Percentiles rank a stretch among this genome's conserved stretches.
phyloP scores from a whole-genome alignment of 2,113 vertebrate genomes.

The Nestor notabilis region DNA sequence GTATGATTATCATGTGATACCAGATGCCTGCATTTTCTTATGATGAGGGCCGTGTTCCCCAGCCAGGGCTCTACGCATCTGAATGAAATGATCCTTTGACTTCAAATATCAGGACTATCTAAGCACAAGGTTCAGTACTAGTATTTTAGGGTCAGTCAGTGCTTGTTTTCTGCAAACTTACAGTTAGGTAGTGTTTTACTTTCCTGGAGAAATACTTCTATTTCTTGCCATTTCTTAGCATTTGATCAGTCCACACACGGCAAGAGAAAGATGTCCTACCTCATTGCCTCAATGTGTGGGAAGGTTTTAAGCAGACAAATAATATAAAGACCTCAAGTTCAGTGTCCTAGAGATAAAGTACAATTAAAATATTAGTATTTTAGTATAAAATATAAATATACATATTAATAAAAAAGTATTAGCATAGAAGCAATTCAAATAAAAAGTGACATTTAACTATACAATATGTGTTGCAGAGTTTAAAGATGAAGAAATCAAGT shows the following conservation, averaged over 20 bases:
- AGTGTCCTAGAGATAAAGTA: neutral
- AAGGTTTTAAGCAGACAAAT: neutral
- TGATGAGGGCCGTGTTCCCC: neutral
- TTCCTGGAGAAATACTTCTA: neutral
- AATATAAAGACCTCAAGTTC: neutral
- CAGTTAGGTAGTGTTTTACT: neutral
- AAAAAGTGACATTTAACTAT: neutral
- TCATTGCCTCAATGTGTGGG: neutral
- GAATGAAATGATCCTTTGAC: neutral
- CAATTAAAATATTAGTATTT: neutral
- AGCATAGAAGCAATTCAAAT: neutral
- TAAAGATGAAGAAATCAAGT: neutral
- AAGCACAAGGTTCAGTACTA: neutral
- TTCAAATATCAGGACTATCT: neutral
- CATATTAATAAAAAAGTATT: neutral
- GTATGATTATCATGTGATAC: neutral
- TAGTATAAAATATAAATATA: neutral
- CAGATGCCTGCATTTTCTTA: neutral
- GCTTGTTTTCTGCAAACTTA: neutral
- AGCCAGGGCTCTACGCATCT: neutral
- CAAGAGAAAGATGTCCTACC: neutral
- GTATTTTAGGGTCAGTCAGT: neutral
- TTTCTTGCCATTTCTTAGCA: neutral
- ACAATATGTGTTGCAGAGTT: neutral
- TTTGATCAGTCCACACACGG: neutral